Conservation (phyloP, 2,888 invertebrate genomes). For the Latrodectus hesperus region DNA sequence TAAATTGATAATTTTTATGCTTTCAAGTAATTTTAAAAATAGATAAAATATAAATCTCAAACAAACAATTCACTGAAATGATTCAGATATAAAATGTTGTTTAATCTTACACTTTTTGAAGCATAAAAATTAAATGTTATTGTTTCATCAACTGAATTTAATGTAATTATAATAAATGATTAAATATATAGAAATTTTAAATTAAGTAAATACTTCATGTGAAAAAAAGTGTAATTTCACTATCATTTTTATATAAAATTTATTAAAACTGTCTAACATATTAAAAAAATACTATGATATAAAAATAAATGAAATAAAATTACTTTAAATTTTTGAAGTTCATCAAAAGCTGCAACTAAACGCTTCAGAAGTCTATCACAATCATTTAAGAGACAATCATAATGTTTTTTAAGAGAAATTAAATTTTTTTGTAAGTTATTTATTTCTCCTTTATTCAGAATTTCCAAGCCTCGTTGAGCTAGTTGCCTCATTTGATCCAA, state of each 20-base stretch:
- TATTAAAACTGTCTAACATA: not conserved
- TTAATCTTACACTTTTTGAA: too few relatives aligned
- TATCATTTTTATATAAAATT: not conserved
- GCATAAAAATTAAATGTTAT: too few relatives aligned
- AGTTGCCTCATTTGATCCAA: slow-evolving; percentile 92
- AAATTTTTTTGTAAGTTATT: slow-evolving; percentile 90
- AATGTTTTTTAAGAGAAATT: slow-evolving; percentile 86
- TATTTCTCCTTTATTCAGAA: slow-evolving; percentile 92
- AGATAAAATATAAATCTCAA: too few relatives aligned
- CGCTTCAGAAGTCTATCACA: slow-evolving; percentile 86
- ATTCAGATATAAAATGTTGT: too few relatives aligned
- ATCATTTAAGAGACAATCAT: slow-evolving; percentile 86
- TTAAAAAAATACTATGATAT: not conserved
- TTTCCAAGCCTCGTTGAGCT: slow-evolving; percentile 90
- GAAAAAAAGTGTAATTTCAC: too few relatives aligned
- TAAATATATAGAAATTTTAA: too few relatives aligned
- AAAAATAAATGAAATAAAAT: not conserved
- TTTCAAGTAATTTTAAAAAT: too few relatives aligned
- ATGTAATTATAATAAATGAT: too few relatives aligned
- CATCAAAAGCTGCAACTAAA: slow-evolving; percentile 87
- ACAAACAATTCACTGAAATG: too few relatives aligned
- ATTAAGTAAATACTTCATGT: too few relatives aligned
- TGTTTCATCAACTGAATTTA: too few relatives aligned
- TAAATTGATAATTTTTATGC: too few relatives aligned
- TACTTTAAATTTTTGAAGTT: slow-evolving; percentile 84